Evolutionary conservation across 2,888 invertebrate genomes (phyloP), one percentile per base, ranked within the genome.

Genomic region (Agrotis puta): DNA sequence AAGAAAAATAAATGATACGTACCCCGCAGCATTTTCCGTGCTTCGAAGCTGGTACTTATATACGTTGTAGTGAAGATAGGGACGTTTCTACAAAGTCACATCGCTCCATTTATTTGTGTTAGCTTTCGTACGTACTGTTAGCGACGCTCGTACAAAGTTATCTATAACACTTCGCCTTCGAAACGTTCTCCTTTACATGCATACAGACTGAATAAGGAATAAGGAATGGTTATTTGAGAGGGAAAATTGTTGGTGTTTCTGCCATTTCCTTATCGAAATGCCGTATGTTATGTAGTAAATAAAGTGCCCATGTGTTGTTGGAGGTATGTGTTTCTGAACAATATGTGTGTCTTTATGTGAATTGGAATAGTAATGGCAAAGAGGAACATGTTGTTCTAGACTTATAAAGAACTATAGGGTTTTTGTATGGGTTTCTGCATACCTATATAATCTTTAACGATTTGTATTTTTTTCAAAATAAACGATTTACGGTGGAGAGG

Each of bases 131-230:
- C 82, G 84, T 86, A 82, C 83, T 84, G 89, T 85, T 87, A 87
- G 87, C 77, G 84, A 87, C 85, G 82, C 76, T 79, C 73, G 84
- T 87, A 89, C 88, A 90, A 90, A 91, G 89, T 90, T 91, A 91
- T 91, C 90, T 89, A 80, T 81, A 84, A 84, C 88, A 88, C 83
- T 88, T 88, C 76, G 84, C 84, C 48, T 82, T 81, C 76, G 84
- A 73, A 84, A 80, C 69, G 75, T 74, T 79, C 82, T 83, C 86
- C 81, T 88, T 87, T 87, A 86, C 86, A 80, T 80, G 78, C 70
- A 79, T 79, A 83, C 70, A 80, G 66, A 77, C 79, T 84, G 84
- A 84, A 88, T 88, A 85, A 80, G 80, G 78, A 86, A 85, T 87
- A 85, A 81, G 83, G 81, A 82, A 84, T 81, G 81, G 83, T 83